Evolutionary conservation across 1,140 invertebrate genomes (phyloP).

Genomic region (Drosophila rufa): DNA sequence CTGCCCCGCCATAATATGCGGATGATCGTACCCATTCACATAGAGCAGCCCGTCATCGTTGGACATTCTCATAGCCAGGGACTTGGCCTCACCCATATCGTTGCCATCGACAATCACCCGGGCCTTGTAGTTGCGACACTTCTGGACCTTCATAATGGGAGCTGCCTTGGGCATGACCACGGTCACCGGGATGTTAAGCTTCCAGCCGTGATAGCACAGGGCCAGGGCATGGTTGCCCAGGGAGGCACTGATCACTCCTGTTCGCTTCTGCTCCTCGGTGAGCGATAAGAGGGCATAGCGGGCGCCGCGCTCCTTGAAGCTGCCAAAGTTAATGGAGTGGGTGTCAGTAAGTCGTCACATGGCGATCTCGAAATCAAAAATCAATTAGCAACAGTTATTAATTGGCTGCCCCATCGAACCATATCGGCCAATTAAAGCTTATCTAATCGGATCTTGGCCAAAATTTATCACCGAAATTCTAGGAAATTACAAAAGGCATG

Average conservation of each 20-base stretch:
- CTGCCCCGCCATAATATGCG: slow-evolving; percentile 96
- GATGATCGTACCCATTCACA: slow-evolving; percentile 94
- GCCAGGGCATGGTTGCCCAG: slow-evolving; percentile 97
- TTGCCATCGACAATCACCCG: slow-evolving; percentile 93
- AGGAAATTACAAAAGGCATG: background rate
- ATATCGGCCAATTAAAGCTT: slow-evolving; percentile 27
- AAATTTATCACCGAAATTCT: slow-evolving; percentile 36
- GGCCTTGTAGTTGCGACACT: slow-evolving; percentile 93
- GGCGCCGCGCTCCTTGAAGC: slow-evolving; percentile 97
- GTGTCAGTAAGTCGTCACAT: slow-evolving; percentile 21
- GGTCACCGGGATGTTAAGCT: slow-evolving; percentile 93
- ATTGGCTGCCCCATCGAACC: slow-evolving; percentile 35
- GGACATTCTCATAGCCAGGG: slow-evolving; percentile 90
- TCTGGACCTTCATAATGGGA: slow-evolving; percentile 97
- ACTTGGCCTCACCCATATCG: slow-evolving; percentile 94
- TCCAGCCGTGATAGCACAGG: slow-evolving; percentile 94
- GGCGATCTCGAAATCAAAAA: slow-evolving; percentile 23
- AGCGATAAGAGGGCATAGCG: slow-evolving; percentile 93
- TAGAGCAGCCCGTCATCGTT: slow-evolving; percentile 90
- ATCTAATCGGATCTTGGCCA: slow-evolving; percentile 48
- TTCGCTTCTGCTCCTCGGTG: slow-evolving; percentile 89
- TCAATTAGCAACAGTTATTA: slow-evolving; percentile 60
- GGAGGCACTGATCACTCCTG: slow-evolving; percentile 96
- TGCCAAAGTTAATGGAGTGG: slow-evolving; percentile 77
- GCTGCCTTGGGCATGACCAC: slow-evolving; percentile 97